Percentiles rank a stretch among this genome's conserved stretches.
Evolutionary conservation across 1,140 invertebrate genomes (phyloP).

Genomic region (Caenorhabditis brenneri): DNA sequence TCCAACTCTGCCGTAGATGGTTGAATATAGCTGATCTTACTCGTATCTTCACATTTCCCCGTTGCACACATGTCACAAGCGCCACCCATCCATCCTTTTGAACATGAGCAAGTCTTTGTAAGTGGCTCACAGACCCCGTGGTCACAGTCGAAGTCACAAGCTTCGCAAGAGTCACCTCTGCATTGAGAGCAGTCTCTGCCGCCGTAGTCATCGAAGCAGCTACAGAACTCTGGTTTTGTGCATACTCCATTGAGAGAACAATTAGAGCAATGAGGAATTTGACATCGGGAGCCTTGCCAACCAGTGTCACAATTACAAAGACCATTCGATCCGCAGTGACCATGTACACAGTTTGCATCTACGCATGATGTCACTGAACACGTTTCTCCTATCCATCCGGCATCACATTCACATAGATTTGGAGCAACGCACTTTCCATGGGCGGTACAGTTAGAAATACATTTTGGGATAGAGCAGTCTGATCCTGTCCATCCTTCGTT

Average conservation of each 20-base stretch:
- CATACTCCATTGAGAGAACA: constrained; percentile 45
- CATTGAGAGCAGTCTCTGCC: constrained; percentile 27
- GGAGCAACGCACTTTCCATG: constrained; percentile 42
- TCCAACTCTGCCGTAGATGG: constrained; percentile 38
- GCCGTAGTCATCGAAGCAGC: constrained; percentile 44
- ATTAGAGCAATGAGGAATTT: constrained; percentile 16
- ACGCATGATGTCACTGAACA: constrained; percentile 14
- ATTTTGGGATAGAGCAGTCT: constrained; percentile 37
- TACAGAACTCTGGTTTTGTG: background rate
- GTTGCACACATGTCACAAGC: constrained; percentile 46
- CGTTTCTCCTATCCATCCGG: constrained; percentile 3
- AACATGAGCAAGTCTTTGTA: constrained; percentile 34
- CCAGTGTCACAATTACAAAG: constrained; percentile 25
- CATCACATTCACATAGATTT: constrained; percentile 30
- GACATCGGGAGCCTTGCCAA: constrained; percentile 43
- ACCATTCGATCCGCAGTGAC: background rate
- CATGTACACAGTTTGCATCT: background rate
- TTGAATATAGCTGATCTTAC: constrained; percentile 10
- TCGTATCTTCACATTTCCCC: background rate
- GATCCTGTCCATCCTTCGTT: constrained; percentile 38
- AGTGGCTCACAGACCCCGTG: constrained; percentile 38
- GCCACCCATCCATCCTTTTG: constrained; percentile 45
- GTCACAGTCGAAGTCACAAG: constrained; percentile 45
- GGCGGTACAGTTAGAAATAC: background rate
- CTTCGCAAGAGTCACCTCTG: constrained; percentile 26